Percentiles rank a stretch among this genome's conserved stretches.
Conservation (phyloP, 2,797 vertebrate species). For the Enteromius afrohamiltoni region DNA sequence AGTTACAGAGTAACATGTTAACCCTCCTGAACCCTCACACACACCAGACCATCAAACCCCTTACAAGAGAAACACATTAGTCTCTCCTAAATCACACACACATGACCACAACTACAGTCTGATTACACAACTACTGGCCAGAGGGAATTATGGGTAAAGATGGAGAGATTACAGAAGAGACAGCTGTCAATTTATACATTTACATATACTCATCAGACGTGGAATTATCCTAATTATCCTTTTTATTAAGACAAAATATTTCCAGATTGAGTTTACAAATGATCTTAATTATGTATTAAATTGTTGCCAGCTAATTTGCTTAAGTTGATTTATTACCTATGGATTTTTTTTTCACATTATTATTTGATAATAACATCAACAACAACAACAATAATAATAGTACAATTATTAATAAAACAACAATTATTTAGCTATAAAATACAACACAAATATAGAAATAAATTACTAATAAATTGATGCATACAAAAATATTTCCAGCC, state of each 20-base stretch:
- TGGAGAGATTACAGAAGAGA: slow-evolving; percentile 63
- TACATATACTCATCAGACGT: slow-evolving; percentile 26
- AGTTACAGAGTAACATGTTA: slow-evolving; percentile 17
- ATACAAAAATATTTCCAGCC: too few relatives aligned
- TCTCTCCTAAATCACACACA: slow-evolving; percentile 22
- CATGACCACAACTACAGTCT: slow-evolving; percentile 7
- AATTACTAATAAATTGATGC: too few relatives aligned
- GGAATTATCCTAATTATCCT: neutral
- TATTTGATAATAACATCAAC: too few relatives aligned
- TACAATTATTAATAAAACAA: too few relatives aligned
- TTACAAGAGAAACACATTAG: slow-evolving; percentile 23
- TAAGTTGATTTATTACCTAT: too few relatives aligned
- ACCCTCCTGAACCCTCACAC: slow-evolving; percentile 17
- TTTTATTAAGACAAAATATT: neutral
- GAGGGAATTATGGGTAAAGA: slow-evolving; percentile 22
- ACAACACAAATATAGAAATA: too few relatives aligned
- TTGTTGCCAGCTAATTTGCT: neutral
- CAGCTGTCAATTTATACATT: slow-evolving; percentile 61
- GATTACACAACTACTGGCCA: slow-evolving; percentile 25
- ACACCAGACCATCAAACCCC: slow-evolving; percentile 20
- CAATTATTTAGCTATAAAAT: too few relatives aligned
- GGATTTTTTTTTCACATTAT: too few relatives aligned
- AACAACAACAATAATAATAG: too few relatives aligned
- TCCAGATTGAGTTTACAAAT: neutral
- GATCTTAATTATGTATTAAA: neutral